Conservation (phyloP, 2,113 vertebrate genomes). For the Pardalotus punctatus region DNA sequence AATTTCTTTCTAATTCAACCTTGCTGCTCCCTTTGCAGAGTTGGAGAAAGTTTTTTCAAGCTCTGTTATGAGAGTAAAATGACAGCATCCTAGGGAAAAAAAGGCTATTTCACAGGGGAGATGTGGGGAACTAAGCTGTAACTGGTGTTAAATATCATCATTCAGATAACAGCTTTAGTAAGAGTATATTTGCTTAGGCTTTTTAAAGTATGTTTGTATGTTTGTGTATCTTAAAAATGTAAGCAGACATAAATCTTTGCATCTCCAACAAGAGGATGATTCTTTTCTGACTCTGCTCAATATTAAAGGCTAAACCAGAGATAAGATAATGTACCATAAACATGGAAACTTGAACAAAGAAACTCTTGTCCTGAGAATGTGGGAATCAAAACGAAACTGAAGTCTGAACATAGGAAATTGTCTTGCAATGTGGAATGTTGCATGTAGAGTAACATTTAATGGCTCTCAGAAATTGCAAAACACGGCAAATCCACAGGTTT, state of each 20-base stretch:
- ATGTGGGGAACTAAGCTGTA: not conserved
- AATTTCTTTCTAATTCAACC: not conserved
- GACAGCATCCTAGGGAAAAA: not conserved
- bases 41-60: not conserved
- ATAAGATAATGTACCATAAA: conserved; percentile 47
- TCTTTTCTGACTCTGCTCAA: conserved; percentile 15
- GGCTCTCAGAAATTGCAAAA: not conserved
- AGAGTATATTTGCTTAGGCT: not conserved
- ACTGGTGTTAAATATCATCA: not conserved
- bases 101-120: not conserved
- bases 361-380: conserved; percentile 22
- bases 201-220: not conserved
- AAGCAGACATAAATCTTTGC: not conserved
- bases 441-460: not conserved
- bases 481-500: not conserved
- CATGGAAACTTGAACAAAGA: conserved; percentile 24
- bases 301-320: conserved; percentile 50
- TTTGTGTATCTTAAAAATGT: conserved; percentile 35
- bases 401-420: conserved; percentile 16
- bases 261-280: conserved; percentile 32
- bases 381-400: conserved; percentile 1
- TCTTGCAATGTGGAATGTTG: not conserved
- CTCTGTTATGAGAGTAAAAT: not conserved
- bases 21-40: not conserved
- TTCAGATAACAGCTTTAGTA: not conserved